phyloP scores from a whole-genome alignment of 2,797 vertebrate genomes.

The Remorina albescens region DNA sequence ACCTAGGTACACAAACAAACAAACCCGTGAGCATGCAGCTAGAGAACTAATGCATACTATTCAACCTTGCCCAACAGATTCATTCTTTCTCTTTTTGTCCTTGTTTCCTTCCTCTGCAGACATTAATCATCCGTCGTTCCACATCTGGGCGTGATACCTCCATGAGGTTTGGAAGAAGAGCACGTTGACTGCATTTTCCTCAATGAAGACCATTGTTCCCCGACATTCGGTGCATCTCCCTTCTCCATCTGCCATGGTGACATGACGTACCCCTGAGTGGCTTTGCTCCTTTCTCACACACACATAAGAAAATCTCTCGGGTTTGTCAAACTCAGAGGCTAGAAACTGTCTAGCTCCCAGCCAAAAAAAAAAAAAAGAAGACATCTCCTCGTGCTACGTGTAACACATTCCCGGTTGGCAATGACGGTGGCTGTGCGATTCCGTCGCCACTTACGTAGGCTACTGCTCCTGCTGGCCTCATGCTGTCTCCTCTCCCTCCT shows the following conservation, averaged over 20 bases:
- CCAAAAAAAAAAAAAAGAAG: constrained; percentile 42
- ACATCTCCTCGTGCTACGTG: constrained; percentile 27
- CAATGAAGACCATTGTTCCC: constrained; percentile 59
- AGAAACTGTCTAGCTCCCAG: constrained; percentile 9
- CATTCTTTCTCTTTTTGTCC: constrained; percentile 64
- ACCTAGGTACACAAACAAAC: constrained; percentile 59
- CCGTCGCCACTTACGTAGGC: constrained; percentile 89
- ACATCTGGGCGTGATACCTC: constrained; percentile 61
- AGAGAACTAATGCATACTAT: constrained; percentile 58
- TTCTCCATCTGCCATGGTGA: constrained; percentile 95
- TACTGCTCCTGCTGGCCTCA: constrained; percentile 92
- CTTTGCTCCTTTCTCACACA: constrained; percentile 56
- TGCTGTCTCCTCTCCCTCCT: constrained; percentile 94
- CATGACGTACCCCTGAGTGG: constrained; percentile 87
- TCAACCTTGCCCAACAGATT: constrained; percentile 69
- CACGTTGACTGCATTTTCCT: constrained; percentile 36
- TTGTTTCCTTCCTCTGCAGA: constrained; percentile 72
- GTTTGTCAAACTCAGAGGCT: constrained; percentile 9
- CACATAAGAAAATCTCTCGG: constrained; percentile 65
- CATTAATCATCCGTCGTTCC: constrained; percentile 68
- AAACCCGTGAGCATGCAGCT: constrained; percentile 39
- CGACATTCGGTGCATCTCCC: constrained; percentile 52
- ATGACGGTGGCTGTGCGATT: constrained; percentile 83
- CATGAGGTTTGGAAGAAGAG: constrained; percentile 48
- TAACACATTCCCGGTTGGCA: constrained; percentile 27